A percentile compares a stretch with the other conserved stretches of the same genome.
These are phyloP conservation scores for Polypterus bichir DNA, from an alignment of 2,113 vertebrate species.

Conservation along the genomic window DNA sequence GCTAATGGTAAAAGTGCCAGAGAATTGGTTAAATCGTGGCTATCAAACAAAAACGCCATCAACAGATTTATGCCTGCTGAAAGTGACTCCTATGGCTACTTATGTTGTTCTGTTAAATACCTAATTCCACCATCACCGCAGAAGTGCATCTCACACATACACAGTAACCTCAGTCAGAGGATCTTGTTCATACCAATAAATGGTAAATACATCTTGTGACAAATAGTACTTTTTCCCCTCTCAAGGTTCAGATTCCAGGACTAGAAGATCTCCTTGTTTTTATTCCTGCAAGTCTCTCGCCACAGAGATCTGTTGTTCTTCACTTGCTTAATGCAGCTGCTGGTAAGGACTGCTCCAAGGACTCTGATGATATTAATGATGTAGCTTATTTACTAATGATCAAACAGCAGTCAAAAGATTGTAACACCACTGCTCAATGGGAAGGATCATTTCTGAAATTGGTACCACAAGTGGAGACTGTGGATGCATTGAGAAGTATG, in stretches of 20 bases:
- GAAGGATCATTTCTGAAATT: slow-evolving; percentile 64
- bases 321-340: slow-evolving; percentile 84
- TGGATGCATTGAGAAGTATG: slow-evolving; percentile 79
- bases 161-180: too few species aligned
- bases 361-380: slow-evolving; percentile 65
- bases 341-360: slow-evolving; percentile 89
- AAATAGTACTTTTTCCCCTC: slow-evolving; percentile 1
- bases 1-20: too few species aligned
- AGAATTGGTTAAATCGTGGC: too few species aligned
- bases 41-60: too few species aligned
- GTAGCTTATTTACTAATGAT: slow-evolving; percentile 81
- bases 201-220: too few species aligned
- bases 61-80: too few species aligned
- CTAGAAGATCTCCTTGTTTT: slow-evolving; percentile 83
- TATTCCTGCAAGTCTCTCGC: slow-evolving; percentile 57
- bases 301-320: slow-evolving; percentile 66
- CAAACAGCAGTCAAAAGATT: slow-evolving; percentile 56
- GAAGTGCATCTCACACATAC: too few species aligned
- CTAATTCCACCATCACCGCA: too few species aligned
- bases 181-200: too few species aligned
- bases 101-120: too few species aligned
- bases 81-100: too few species aligned
- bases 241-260: slow-evolving; percentile 65
- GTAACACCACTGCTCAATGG: slow-evolving; percentile 40
- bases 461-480: slow-evolving; percentile 80